Evolutionary conservation across 2,113 vertebrate species (phyloP).

Genomic region (Mastomys natalensis): DNA sequence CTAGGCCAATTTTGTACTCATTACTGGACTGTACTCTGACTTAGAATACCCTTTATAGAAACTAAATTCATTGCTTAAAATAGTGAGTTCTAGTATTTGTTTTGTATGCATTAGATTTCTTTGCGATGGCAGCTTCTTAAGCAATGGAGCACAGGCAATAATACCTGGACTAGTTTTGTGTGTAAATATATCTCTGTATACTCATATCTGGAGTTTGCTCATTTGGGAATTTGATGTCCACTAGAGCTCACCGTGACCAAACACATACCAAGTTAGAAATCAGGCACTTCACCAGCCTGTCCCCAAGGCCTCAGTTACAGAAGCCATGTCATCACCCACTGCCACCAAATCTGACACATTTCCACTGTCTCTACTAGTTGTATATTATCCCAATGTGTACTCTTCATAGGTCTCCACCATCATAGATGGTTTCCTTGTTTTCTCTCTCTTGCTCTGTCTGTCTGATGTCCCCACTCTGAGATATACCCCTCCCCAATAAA

Average conservation of each 20-base stretch:
- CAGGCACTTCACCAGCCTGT: neutral
- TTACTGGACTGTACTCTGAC: neutral
- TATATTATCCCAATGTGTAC: neutral
- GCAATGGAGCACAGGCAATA: neutral
- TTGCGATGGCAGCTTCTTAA: neutral
- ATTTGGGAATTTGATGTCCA: neutral
- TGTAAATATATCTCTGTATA: neutral
- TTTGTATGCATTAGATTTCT: neutral
- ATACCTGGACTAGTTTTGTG: neutral
- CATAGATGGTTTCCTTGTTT: neutral
- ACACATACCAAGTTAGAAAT: neutral
- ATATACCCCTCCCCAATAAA: neutral
- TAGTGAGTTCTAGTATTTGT: neutral
- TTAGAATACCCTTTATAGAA: neutral
- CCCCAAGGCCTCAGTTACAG: neutral
- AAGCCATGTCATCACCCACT: neutral
- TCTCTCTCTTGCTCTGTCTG: neutral
- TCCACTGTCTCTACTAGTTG: neutral
- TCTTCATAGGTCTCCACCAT: neutral
- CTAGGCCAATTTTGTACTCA: neutral
- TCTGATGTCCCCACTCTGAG: neutral
- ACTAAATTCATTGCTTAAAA: slow-evolving; percentile 25
- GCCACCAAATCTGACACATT: neutral
- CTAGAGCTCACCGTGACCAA: neutral
- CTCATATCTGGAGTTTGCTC: neutral